Base-by-base conservation (phyloP, 1,140 invertebrate species). In the Lineus longissimus region DNA sequence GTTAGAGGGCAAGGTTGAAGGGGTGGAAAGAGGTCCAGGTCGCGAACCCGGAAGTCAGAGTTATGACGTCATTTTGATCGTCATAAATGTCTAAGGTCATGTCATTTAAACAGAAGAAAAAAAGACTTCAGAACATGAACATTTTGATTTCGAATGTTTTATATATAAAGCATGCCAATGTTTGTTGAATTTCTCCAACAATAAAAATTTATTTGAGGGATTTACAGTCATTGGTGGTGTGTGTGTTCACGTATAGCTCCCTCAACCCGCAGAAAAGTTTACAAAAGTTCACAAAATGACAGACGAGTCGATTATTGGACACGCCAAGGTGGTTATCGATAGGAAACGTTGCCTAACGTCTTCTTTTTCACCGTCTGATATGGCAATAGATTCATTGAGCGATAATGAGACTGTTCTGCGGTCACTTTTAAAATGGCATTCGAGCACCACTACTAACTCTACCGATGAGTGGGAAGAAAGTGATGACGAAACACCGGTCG, bases 351-450 rank as follows among this genome's bases (percentile, higher is more conserved):
- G 47, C 25, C 47, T 51, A n/a, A 51, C n/a, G 47, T 4, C 6
- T 51, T 51, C 47, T 51, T 51, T 51, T 51, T 51, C 47, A 4
- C 47, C 47, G 4, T 51, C 47, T 4, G 47, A 51, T 51, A 51
- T 51, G 47, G 47, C 47, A 6, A 51, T 51, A 51, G 47, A 51
- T 27, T 51, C 47, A 9, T n/a, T 51, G 4, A 51, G 6, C n/a
- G 47, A 51, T 51, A 51, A 51, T 27, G 47, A 51, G 6, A 51
- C 6, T 7, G 47, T 51, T 4, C 25, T 51, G 25, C 47, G 47
- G 25, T 51, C 47, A 6, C 47, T 51, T 51, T 51, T 51, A n/a
- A 51, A 51, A 51, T 51, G 47, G 47, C n/a, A 4, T 7, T 4
- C 47, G 9, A 51, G 9, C n/a, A n/a, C n/a, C 6, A 51, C 47